Base-by-base conservation (phyloP, 2,113 vertebrate genomes). In the Nansenia antarctica region DNA sequence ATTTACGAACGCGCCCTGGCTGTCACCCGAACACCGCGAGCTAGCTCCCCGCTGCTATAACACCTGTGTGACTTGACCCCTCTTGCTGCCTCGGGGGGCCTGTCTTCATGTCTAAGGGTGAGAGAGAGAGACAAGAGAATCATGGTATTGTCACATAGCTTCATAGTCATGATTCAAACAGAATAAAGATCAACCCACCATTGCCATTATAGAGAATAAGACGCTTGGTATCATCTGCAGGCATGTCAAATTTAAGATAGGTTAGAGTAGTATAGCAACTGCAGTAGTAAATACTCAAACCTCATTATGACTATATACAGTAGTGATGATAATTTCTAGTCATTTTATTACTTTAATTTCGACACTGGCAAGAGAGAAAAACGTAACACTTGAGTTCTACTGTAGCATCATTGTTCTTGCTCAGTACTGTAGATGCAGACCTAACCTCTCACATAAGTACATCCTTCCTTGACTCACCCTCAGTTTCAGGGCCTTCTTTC, bases 221-320 rank as follows among this genome's bases (percentile, higher is more conserved):
- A 80, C 80, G 73, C 83, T 95, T 95, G 2, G 94, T 94, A 59
- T 96, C 94, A 42, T 95, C 94, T 96, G 76, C 20, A 73, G 86
- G 2, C 22, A 68, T 62, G 54, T 3, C 32, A 67, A 62, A 71
- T 75, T 14, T 54, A 53, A 47, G 22, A 58, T 64, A 42, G 55
- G 61, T 82, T 71, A 67, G 53, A 73, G 58, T 64, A 15, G n/a
- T n/a, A n/a, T n/a, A n/a, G n/a, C n/a, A n/a, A n/a, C 77, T 49
- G 45, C n/a, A 49, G n/a, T 8, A 49, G 62, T 66, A 42, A 70
- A 58, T 27, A 64, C 71, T 45, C 55, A 70, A 29, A 62, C 39
- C 9, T 9, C 53, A 37, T 64, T 39, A n/a, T 49, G n/a, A 20
- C 8, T 49, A 20, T 20, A 15, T 14, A n/a, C n/a, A n/a, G n/a